A percentile compares a stretch with the other conserved stretches of the same genome.
Conservation (phyloP, 2,888 invertebrate genomes). For the Callimorpha dominula region DNA sequence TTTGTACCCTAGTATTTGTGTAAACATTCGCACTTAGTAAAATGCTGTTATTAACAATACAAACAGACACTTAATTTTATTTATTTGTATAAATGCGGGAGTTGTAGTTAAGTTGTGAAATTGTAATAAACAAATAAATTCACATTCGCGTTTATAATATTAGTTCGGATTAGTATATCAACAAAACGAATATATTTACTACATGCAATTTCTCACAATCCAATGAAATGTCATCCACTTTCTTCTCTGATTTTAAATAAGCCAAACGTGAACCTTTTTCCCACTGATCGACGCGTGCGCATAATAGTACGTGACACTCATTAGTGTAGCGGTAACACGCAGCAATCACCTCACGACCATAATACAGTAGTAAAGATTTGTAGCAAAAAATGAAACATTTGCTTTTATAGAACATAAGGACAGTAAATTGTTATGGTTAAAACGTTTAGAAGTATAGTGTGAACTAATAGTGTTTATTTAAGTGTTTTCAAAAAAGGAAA, state of each 20-base stretch:
- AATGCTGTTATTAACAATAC: too few relatives aligned
- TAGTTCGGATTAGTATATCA: background rate
- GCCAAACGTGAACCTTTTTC: conserved; percentile 20
- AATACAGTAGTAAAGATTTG: conserved; percentile 37
- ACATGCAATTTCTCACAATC: too few relatives aligned
- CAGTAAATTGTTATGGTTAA: conserved; percentile 7
- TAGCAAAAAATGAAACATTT: conserved; percentile 42
- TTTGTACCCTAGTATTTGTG: too few relatives aligned
- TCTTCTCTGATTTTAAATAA: conserved; percentile 1
- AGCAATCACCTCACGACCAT: conserved; percentile 38
- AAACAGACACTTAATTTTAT: too few relatives aligned
- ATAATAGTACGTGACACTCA: conserved; percentile 66
- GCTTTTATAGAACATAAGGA: conserved; percentile 21
- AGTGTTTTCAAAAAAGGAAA: background rate
- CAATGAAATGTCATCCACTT: background rate
- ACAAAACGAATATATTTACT: too few relatives aligned
- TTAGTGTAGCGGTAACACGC: conserved; percentile 55
- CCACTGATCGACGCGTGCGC: conserved; percentile 53
- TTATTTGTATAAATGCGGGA: too few relatives aligned
- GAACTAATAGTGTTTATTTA: background rate
- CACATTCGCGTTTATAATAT: background rate
- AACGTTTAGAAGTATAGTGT: background rate
- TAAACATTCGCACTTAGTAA: too few relatives aligned
- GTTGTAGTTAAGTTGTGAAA: too few relatives aligned
- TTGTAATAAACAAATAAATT: too few relatives aligned